These are phyloP conservation scores for Drosophila bifasciata DNA, from an alignment of 1,140 invertebrate genomes.

Conservation along the genomic window DNA sequence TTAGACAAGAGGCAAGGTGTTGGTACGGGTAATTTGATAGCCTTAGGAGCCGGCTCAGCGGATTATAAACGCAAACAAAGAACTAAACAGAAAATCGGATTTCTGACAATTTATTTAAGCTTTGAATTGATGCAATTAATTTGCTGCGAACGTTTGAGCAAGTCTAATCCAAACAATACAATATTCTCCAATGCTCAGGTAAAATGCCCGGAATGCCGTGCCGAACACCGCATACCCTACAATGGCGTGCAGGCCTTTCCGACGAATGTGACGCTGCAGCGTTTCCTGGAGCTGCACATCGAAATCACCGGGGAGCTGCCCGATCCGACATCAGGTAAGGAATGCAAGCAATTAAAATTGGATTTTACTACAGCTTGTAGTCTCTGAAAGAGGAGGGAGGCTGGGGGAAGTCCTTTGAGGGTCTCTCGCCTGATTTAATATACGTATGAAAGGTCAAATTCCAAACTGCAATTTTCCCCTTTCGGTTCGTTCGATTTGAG, in stretches of 20 bases:
- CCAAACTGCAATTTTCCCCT: conserved; percentile 27
- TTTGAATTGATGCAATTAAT: too few relatives aligned
- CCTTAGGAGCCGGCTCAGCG: too few relatives aligned
- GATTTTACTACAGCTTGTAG: background rate
- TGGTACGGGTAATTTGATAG: too few relatives aligned
- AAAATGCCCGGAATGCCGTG: conserved; percentile 99
- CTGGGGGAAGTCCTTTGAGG: conserved; percentile 1
- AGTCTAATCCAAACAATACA: conserved; percentile 6
- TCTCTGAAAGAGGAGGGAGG: too few relatives aligned
- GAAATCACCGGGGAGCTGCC: conserved; percentile 96
- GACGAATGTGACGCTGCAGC: conserved; percentile 97
- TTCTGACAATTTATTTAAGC: too few relatives aligned
- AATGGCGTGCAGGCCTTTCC: conserved; percentile 98
- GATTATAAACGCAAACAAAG: too few relatives aligned
- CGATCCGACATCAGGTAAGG: conserved; percentile 91
- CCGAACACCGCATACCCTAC: conserved; percentile 98
- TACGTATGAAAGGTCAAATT: conserved; percentile 13
- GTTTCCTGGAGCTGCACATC: conserved; percentile 97
- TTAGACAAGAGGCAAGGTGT: background rate
- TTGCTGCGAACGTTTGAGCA: too few relatives aligned
- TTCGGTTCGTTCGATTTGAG: conserved; percentile 1
- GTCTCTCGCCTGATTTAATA: conserved; percentile 11
- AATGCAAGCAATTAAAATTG: conserved; percentile 9
- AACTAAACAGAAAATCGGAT: too few relatives aligned
- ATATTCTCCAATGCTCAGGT: conserved; percentile 86